Evolutionary conservation across 2,888 invertebrate species (phyloP).

Genomic region (Dromius quadrimaculatus): DNA sequence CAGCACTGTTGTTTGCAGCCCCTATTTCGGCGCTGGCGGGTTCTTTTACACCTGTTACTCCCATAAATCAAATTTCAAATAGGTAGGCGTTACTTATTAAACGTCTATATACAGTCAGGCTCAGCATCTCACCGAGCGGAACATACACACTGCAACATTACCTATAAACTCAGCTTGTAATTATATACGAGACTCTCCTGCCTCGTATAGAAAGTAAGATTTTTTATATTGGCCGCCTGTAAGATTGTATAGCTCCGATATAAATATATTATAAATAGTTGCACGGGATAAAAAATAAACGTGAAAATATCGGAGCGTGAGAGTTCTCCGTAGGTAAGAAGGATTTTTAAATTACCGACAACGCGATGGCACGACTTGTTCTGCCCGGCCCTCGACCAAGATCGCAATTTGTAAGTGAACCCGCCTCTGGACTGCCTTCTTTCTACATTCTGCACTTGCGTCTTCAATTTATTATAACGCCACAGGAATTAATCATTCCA

Average conservation of each 20-base stretch:
- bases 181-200: constrained; percentile 49
- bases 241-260: constrained; percentile 48
- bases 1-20: constrained; percentile 21
- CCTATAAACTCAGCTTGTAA: constrained; percentile 52
- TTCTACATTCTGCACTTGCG: constrained; percentile 20
- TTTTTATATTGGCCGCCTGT: constrained; percentile 57
- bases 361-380: constrained; percentile 15
- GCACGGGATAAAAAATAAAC: constrained; percentile 47
- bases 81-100: constrained; percentile 65
- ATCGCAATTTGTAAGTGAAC: constrained; percentile 46
- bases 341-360: constrained; percentile 41
- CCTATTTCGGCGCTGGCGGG: constrained; percentile 48
- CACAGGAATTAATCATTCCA: constrained; percentile 25
- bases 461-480: constrained; percentile 27
- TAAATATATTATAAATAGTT: constrained; percentile 53
- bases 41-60: constrained; percentile 51
- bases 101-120: constrained; percentile 52
- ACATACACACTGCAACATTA: constrained; percentile 26
- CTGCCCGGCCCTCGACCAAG: constrained; percentile 6
- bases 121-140: constrained; percentile 40
- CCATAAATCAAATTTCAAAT: constrained; percentile 65
- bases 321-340: constrained; percentile 21
- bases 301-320: constrained; percentile 53
- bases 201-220: constrained; percentile 61
- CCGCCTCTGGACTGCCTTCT: constrained; percentile 41